These are phyloP conservation scores for Diadema setosum DNA, from an alignment of 35 echinoderm and acorn worm genomes.

Conservation along the genomic window DNA sequence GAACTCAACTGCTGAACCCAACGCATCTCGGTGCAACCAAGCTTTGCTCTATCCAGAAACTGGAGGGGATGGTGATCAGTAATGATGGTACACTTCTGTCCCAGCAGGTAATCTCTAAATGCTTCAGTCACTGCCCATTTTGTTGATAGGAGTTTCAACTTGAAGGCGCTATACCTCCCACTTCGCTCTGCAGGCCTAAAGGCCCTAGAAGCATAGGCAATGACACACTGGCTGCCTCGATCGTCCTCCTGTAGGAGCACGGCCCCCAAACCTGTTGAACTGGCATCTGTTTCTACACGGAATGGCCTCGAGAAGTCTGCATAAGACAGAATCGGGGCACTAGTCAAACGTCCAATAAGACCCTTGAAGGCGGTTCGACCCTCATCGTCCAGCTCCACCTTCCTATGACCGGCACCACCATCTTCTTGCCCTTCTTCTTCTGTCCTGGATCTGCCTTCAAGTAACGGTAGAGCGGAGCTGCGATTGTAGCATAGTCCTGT, in stretches of 20 bases:
- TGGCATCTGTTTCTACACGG: constrained; percentile 8
- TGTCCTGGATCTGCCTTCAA: background rate
- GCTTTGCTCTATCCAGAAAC: background rate
- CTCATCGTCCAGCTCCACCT: background rate
- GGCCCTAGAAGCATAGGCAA: constrained; percentile 11
- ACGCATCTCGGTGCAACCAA: background rate
- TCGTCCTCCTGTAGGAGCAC: background rate
- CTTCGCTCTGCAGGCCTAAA: background rate
- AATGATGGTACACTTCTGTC: no score
- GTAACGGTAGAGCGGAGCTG: background rate
- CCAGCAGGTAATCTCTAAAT: background rate
- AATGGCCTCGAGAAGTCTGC: background rate
- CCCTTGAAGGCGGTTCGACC: background rate
- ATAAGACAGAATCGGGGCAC: background rate
- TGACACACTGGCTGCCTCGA: background rate
- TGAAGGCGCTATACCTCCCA: constrained; percentile 34
- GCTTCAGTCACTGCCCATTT: constrained; percentile 24
- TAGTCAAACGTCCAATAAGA: background rate
- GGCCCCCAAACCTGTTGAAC: constrained; percentile 10
- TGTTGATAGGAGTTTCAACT: constrained; percentile 33
- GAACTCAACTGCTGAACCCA: constrained; percentile 18
- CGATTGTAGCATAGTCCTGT: background rate
- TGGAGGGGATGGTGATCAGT: constrained; percentile 33
- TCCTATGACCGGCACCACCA: background rate
- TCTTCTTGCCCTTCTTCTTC: background rate